Evolutionary conservation across 2,113 vertebrate genomes (phyloP).

Genomic region (Ursus arctos): DNA sequence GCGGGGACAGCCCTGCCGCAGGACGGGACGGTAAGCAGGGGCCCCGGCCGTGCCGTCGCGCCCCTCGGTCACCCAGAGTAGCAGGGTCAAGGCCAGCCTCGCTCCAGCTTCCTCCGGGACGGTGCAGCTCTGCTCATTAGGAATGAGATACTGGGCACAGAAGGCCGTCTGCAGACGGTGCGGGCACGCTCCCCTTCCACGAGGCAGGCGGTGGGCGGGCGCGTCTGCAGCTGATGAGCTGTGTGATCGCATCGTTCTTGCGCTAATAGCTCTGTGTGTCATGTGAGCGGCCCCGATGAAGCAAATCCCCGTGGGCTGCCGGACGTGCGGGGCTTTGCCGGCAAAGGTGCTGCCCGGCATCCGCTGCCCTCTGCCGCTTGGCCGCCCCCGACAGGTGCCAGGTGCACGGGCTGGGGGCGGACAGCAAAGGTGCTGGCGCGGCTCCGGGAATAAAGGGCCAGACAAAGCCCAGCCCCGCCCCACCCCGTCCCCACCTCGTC

Average conservation of each 20-base stretch:
- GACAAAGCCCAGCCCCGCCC: no score
- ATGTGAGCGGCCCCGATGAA: slow-evolving; percentile 63
- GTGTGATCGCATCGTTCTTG: slow-evolving; percentile 88
- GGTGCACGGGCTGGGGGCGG: background rate
- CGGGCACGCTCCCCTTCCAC: slow-evolving; percentile 49
- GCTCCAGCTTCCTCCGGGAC: slow-evolving; percentile 31
- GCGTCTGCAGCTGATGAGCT: slow-evolving; percentile 88
- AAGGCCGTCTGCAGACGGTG: slow-evolving; percentile 35
- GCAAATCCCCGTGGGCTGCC: slow-evolving; percentile 63
- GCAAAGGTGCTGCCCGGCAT: slow-evolving; percentile 6
- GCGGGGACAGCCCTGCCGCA: background rate
- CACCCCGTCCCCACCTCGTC: background rate
- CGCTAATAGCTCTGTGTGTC: slow-evolving; percentile 83
- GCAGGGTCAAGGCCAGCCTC: background rate
- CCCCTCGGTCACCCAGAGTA: fast-evolving
- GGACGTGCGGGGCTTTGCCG: background rate
- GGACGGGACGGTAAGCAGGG: fast-evolving
- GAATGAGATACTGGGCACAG: slow-evolving; percentile 56
- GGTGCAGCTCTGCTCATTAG: slow-evolving; percentile 60
- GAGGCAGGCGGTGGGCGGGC: slow-evolving; percentile 73
- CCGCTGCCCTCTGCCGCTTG: background rate
- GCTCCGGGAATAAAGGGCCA: background rate
- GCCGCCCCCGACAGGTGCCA: background rate
- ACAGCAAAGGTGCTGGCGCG: no score
- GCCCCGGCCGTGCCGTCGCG: fast-evolving